Evolutionary conservation across 2,113 vertebrate species (phyloP).

Genomic region (Ageneiosus marmoratus): DNA sequence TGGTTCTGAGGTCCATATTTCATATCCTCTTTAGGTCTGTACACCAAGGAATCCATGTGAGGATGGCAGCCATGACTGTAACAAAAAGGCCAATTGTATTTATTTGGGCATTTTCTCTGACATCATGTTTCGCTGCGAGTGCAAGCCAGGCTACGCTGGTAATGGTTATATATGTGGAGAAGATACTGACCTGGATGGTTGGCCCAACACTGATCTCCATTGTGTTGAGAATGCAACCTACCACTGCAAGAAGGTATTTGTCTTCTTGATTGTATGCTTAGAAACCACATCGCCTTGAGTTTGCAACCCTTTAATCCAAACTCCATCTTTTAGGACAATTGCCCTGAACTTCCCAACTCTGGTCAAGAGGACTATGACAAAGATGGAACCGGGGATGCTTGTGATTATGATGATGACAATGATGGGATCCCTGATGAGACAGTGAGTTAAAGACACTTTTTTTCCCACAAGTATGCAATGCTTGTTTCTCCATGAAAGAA

Average conservation of each 20-base stretch:
- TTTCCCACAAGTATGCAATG: slow-evolving; percentile 43
- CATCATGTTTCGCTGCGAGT: slow-evolving; percentile 95
- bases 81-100: slow-evolving; percentile 94
- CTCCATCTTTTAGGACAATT: slow-evolving; percentile 85
- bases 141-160: slow-evolving; percentile 94
- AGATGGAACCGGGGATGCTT: slow-evolving; percentile 94
- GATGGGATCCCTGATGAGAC: slow-evolving; percentile 91
- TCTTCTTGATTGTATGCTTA: slow-evolving; percentile 23
- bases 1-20: not conserved
- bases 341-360: slow-evolving; percentile 94
- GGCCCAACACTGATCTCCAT: slow-evolving; percentile 87
- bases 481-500: slow-evolving; percentile 5
- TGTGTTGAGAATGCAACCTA: slow-evolving; percentile 97
- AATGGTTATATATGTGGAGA: slow-evolving; percentile 95
- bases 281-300: not conserved
- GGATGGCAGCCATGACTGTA: slow-evolving; percentile 91
- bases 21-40: slow-evolving; percentile 79
- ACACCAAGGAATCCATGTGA: slow-evolving; percentile 91
- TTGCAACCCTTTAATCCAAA: slow-evolving; percentile 35
- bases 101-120: slow-evolving; percentile 94
- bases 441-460: slow-evolving; percentile 75
- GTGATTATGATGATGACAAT: slow-evolving; percentile 92
- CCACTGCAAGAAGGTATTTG: slow-evolving; percentile 93
- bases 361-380: slow-evolving; percentile 98
- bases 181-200: slow-evolving; percentile 93